Evolutionary conservation across 2,888 invertebrate genomes (phyloP).

Genomic region (Erebia palarica): DNA sequence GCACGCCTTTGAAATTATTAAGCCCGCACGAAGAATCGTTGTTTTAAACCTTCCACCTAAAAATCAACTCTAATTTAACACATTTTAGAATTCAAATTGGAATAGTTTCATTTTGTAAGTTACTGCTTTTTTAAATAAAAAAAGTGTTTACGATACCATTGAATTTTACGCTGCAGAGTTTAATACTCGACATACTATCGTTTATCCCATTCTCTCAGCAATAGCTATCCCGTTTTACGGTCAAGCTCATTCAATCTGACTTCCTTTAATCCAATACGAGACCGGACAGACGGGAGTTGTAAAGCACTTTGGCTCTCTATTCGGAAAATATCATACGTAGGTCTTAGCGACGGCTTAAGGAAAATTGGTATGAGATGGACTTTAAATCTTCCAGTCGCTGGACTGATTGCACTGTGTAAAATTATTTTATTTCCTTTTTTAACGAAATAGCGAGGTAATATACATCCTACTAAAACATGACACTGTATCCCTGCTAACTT

Average conservation of each 20-base stretch:
- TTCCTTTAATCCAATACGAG: constrained; percentile 69
- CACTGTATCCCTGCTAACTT: too few species aligned
- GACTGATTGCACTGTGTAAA: constrained; percentile 14
- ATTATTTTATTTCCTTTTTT: constrained; percentile 1
- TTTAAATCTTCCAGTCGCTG: constrained; percentile 43
- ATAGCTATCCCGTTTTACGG: constrained; percentile 48
- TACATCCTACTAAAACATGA: not conserved
- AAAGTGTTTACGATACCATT: constrained; percentile 68
- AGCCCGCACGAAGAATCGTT: constrained; percentile 61
- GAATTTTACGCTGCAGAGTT: constrained; percentile 73
- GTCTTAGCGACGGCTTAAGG: constrained; percentile 53
- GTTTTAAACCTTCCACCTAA: constrained; percentile 34
- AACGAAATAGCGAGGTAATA: not conserved
- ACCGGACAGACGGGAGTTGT: constrained; percentile 67
- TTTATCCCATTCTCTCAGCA: constrained; percentile 45
- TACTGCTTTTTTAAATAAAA: constrained; percentile 57
- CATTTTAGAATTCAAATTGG: constrained; percentile 40
- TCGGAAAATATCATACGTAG: constrained; percentile 60
- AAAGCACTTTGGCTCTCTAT: constrained; percentile 56
- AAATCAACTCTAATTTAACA: constrained; percentile 39
- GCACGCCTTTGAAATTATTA: constrained; percentile 79
- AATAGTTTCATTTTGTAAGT: constrained; percentile 35
- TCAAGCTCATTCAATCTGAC: constrained; percentile 67
- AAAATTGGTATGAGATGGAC: constrained; percentile 56
- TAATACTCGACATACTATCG: constrained; percentile 54